These are phyloP conservation scores for Psittacula derbiana DNA, from an alignment of 2,797 vertebrate genomes.

Conservation along the genomic window DNA sequence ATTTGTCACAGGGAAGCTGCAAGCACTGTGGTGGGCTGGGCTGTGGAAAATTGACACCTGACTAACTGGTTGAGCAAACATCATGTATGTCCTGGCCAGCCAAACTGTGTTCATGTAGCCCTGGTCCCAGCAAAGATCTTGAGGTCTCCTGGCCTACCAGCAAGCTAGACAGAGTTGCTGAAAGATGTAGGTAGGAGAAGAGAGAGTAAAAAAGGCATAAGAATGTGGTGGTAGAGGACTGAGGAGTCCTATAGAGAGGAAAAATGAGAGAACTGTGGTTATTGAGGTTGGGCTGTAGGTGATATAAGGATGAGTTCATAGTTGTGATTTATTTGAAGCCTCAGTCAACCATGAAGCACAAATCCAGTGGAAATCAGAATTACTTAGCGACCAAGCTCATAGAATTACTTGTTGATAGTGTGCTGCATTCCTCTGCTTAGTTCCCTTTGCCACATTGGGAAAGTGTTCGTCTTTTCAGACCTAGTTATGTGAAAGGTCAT, in stretches of 20 bases:
- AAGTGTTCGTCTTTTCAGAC: slow-evolving; percentile 7
- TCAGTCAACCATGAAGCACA: neutral
- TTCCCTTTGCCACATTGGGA: neutral
- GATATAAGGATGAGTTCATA: slow-evolving; percentile 8
- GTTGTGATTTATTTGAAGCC: neutral
- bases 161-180: neutral
- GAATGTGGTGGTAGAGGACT: neutral
- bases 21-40: neutral
- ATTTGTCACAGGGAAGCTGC: neutral
- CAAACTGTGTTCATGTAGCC: neutral
- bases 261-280: neutral
- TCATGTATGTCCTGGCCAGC: neutral
- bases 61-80: neutral
- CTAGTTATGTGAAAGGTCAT: neutral
- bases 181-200: neutral
- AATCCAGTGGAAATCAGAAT: slow-evolving; percentile 16
- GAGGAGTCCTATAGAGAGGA: neutral
- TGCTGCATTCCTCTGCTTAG: neutral
- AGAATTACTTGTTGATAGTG: neutral
- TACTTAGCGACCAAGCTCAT: neutral
- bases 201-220: neutral
- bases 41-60: neutral
- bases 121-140: neutral
- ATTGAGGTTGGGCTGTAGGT: neutral
- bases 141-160: neutral